These are phyloP conservation scores for Macaria notata DNA, from an alignment of 2,888 invertebrate genomes.

Conservation along the genomic window DNA sequence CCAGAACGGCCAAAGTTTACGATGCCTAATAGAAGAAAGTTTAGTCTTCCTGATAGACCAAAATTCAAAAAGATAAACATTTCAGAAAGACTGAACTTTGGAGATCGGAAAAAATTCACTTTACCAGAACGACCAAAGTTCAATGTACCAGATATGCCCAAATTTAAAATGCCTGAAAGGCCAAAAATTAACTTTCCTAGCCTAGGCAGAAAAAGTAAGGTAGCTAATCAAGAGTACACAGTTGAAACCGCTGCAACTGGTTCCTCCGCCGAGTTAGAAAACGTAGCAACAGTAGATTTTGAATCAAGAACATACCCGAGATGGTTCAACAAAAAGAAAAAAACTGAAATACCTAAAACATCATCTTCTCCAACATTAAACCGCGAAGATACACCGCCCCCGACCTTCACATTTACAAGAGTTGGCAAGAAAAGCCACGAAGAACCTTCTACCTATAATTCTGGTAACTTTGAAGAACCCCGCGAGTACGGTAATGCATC, in stretches of 20 bases:
- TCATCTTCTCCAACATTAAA: conserved; percentile 78
- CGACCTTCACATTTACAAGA: conserved; percentile 85
- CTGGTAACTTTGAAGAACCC: conserved; percentile 69
- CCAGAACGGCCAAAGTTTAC: conserved; percentile 83
- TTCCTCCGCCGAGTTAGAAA: conserved; percentile 62
- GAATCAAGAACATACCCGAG: conserved; percentile 91
- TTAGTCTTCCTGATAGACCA: conserved; percentile 84
- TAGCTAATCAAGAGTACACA: conserved; percentile 53
- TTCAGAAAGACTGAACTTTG: conserved; percentile 76
- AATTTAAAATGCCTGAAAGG: conserved; percentile 82
- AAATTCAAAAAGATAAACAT: conserved; percentile 77
- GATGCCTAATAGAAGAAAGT: conserved; percentile 83
- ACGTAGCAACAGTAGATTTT: conserved; percentile 84
- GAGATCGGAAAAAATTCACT: conserved; percentile 84
- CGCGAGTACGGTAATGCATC: conserved; percentile 70
- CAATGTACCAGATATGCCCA: conserved; percentile 79
- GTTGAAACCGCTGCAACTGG: conserved; percentile 60
- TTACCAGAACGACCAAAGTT: conserved; percentile 83
- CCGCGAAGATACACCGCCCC: conserved; percentile 83
- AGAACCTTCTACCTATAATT: conserved; percentile 64
- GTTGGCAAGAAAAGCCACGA: conserved; percentile 78
- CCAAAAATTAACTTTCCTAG: conserved; percentile 85
- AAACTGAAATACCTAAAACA: conserved; percentile 67
- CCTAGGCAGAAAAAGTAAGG: conserved; percentile 71
- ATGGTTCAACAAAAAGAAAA: conserved; percentile 82